phyloP scores from a whole-genome alignment of 2,113 vertebrate species.

The Nerophis ophidion region DNA sequence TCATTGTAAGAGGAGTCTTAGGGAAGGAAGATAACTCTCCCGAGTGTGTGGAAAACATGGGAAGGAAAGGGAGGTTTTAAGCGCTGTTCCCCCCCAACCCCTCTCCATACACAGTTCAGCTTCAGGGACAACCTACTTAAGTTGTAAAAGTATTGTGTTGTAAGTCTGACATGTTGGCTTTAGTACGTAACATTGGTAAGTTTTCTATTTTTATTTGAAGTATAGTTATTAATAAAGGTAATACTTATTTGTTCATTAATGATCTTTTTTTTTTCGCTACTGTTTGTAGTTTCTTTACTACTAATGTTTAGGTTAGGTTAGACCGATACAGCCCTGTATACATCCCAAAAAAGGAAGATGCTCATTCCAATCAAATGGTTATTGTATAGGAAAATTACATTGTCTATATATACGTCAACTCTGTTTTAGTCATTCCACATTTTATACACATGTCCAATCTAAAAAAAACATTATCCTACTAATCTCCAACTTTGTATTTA shows the following conservation, averaged over 20 bases:
- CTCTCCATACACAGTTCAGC: not conserved
- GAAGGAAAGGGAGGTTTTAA: conserved; percentile 51
- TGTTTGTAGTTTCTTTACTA: too few relatives aligned
- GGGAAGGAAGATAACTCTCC: conserved; percentile 27
- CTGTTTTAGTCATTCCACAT: too few relatives aligned
- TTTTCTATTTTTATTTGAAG: conserved; percentile 5
- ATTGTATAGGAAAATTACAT: too few relatives aligned
- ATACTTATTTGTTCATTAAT: too few relatives aligned
- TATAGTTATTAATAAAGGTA: not conserved
- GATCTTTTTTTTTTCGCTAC: too few relatives aligned
- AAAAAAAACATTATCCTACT: not conserved
- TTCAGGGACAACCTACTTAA: conserved; percentile 7
- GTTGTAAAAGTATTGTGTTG: not conserved
- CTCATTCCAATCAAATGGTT: too few relatives aligned
- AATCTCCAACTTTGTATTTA: conserved; percentile 1
- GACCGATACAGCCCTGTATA: too few relatives aligned
- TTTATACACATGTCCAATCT: not conserved
- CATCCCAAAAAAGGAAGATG: too few relatives aligned
- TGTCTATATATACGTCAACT: too few relatives aligned
- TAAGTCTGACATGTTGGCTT: conserved; percentile 15
- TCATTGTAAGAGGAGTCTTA: conserved; percentile 18
- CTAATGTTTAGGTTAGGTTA: too few relatives aligned
- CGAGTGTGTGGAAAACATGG: conserved; percentile 37
- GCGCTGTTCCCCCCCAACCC: too few relatives aligned
- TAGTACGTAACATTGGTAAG: conserved; percentile 29